Evolutionary conservation across 2,797 vertebrate genomes (phyloP), one percentile per base, ranked within the genome.

Genomic region (Falco rusticolus): DNA sequence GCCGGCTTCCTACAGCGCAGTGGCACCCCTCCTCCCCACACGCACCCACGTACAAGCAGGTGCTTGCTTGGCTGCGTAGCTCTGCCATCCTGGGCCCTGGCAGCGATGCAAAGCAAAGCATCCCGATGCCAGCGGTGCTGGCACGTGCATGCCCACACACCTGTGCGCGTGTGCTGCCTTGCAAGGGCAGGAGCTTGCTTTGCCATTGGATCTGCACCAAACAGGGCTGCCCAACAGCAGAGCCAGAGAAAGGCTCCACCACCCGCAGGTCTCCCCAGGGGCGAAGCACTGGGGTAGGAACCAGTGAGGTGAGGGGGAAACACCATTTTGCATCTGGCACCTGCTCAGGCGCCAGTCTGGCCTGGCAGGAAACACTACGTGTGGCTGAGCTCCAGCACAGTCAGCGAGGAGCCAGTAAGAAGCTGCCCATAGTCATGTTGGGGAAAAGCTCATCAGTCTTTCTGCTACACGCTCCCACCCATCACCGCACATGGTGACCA

Each of bases 11-110:
- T 1, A 4, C 48, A 33, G 41, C 5, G 0, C 39, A 1, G 2
- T 0, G 34, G 37, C 5, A 0, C 33, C 41, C 25, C 56, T 48
- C 61, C 21, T 78, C 56, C 78, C 45, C 53, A 56, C 5, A 41
- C 0, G 2, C 50, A 45, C 39, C 51, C 0, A 0, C 0, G 3
- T 26, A 25, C 0, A 18, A 86, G 69, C 78, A 82, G 77, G 29
- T 39, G 53, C 29, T 9, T 4, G 11, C 56, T 12, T n/a, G 66
- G 57, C 78, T 9, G 1, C 1, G 18, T 19, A 1, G 8, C 70
- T 56, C 54, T 56, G 74, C 57, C 45, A 18, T 33, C n/a, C 57
- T 7, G n/a, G 48, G 65, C 45, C 28, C 61, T 34, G 45, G n/a
- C 41, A 87, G 65, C 0, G 0, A 31, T 7, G 12, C 39, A 33